These are phyloP conservation scores for Bolinopsis microptera DNA, from an alignment of 37 sponge, comb jelly and placozoan genomes.

Conservation along the genomic window DNA sequence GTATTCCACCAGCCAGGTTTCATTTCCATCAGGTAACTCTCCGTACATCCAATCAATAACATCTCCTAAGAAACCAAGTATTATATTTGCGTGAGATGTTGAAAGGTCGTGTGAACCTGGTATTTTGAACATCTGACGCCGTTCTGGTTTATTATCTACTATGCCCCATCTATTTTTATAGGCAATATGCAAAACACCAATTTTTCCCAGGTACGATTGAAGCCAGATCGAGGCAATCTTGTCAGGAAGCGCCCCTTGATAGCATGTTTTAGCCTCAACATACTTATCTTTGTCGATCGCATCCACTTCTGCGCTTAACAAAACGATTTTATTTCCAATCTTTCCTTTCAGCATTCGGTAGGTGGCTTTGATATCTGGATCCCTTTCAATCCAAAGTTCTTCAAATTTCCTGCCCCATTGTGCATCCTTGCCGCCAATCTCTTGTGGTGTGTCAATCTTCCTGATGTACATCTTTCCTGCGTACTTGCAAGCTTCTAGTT, in stretches of 20 bases:
- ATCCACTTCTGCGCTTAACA: neutral
- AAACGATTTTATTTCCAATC: neutral
- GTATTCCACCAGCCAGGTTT: neutral
- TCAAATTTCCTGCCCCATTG: neutral
- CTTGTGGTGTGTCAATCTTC: neutral
- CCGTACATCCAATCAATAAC: neutral
- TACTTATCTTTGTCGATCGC: neutral
- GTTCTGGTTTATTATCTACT: neutral
- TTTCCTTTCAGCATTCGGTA: neutral
- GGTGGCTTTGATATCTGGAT: neutral
- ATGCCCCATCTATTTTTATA: neutral
- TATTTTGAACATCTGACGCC: neutral
- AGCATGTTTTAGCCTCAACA: neutral
- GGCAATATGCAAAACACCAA: neutral
- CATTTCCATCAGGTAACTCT: neutral
- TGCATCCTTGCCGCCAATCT: neutral
- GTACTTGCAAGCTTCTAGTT: neutral
- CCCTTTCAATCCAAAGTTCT: neutral
- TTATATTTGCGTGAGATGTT: neutral
- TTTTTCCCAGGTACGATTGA: slow-evolving; percentile 1
- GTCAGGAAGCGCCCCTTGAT: neutral
- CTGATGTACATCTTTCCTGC: neutral
- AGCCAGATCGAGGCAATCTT: neutral
- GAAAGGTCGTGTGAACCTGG: neutral
- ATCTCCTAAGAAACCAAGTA: neutral